phyloP scores from a whole-genome alignment of 2,797 vertebrate species.

The Myotis planiceps region DNA sequence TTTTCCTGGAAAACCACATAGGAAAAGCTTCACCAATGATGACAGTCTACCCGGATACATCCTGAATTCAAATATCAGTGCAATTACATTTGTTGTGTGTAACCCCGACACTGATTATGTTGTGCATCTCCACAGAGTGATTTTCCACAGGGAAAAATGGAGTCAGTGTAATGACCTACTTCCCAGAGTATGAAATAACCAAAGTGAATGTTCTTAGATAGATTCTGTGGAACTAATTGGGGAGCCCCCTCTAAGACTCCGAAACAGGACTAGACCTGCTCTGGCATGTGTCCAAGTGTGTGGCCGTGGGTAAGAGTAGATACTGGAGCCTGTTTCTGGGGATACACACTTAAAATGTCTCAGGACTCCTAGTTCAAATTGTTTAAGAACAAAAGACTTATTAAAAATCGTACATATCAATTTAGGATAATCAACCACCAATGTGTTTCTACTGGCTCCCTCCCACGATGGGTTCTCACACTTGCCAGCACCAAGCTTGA shows the following conservation, averaged over 20 bases:
- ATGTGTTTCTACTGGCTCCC: neutral
- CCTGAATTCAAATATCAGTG: rapidly evolving
- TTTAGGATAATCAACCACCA: neutral
- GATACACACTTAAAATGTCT: neutral
- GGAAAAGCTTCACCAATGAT: neutral
- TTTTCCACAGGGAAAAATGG: neutral
- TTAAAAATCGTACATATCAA: neutral
- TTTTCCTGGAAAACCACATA: slow-evolving; percentile 57
- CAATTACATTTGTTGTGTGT: rapidly evolving
- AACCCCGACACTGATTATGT: neutral
- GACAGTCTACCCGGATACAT: rapidly evolving
- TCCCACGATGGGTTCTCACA: rapidly evolving
- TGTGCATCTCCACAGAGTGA: neutral
- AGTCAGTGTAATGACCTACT: neutral
- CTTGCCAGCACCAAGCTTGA: no score
- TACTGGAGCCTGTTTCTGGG: no score
- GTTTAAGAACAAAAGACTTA: neutral
- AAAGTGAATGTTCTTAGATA: neutral
- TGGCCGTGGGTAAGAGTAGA: no score
- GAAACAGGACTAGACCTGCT: rapidly evolving
- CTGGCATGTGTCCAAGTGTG: neutral
- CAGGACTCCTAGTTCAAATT: neutral
- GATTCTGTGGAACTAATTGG: neutral
- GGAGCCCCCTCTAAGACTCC: rapidly evolving
- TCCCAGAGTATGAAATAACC: neutral